Percentiles rank a stretch among this genome's conserved stretches.
Conservation (phyloP, 2,113 vertebrate species). For the Dolichotis patagonum region DNA sequence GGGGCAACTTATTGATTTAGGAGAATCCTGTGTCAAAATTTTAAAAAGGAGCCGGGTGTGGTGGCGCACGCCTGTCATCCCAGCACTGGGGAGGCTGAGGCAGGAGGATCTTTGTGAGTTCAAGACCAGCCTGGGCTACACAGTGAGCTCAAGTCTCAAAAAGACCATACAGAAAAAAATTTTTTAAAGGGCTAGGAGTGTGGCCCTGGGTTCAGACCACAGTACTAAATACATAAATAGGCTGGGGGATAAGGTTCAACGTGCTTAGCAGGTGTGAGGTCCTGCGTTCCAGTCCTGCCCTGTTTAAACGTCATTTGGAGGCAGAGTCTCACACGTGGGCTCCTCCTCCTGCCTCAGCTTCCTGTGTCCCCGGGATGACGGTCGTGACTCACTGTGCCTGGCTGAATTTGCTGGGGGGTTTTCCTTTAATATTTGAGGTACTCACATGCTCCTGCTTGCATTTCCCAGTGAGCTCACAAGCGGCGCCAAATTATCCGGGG, state of each 20-base stretch:
- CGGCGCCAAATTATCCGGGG: rapidly evolving
- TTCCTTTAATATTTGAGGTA: not conserved
- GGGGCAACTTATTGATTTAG: not conserved
- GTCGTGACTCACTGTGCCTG: not conserved
- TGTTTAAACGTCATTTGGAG: not conserved
- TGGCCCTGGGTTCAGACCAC: not conserved
- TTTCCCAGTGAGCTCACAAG: not conserved
- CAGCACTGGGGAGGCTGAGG: too few relatives aligned
- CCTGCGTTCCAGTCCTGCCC: not conserved
- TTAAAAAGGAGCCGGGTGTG: not conserved
- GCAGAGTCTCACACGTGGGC: not conserved
- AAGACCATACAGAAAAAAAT: too few relatives aligned
- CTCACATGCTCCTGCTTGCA: not conserved
- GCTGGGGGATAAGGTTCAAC: not conserved
- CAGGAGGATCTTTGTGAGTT: too few relatives aligned
- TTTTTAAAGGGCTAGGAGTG: not conserved
- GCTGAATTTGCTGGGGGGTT: not conserved
- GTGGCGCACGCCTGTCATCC: too few relatives aligned
- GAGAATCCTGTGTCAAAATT: not conserved
- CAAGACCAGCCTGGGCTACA: too few relatives aligned
- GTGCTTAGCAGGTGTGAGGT: not conserved
- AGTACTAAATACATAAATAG: not conserved
- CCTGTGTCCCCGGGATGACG: not conserved
- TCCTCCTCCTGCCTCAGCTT: not conserved
- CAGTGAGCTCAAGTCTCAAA: too few relatives aligned